phyloP scores from a whole-genome alignment of 2,113 vertebrate genomes.

The Catharus minimus region DNA sequence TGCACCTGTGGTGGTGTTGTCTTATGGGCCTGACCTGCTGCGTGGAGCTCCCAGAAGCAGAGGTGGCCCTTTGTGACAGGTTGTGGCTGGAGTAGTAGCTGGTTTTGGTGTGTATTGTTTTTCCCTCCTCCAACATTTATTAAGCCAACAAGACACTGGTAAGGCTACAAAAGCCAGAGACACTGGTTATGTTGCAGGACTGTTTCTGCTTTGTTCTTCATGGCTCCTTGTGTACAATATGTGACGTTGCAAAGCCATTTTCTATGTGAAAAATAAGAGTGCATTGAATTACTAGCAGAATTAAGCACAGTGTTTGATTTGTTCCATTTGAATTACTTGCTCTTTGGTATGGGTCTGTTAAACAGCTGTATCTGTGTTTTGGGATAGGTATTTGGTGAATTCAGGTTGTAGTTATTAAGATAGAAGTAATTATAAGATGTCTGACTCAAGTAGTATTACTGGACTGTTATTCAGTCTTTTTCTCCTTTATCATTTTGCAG shows the following conservation, averaged over 20 bases:
- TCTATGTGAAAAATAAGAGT: neutral
- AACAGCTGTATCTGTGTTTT: neutral
- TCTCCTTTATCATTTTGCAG: neutral
- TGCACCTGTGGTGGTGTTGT: neutral
- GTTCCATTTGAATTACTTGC: neutral
- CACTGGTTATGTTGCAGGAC: neutral
- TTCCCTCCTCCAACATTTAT: neutral
- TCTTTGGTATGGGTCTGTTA: neutral
- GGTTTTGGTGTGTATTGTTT: neutral
- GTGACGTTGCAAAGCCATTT: neutral
- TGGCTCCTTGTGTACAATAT: neutral
- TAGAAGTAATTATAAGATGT: neutral
- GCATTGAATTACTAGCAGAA: neutral
- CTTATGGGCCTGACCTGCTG: accelerated
- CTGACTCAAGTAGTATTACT: accelerated
- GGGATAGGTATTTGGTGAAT: neutral
- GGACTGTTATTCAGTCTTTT: neutral
- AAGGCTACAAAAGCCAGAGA: neutral
- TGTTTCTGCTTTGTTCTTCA: neutral
- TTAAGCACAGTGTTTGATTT: neutral
- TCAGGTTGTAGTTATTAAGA: neutral
- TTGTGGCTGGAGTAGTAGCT: neutral
- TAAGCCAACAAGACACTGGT: neutral
- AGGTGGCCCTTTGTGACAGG: neutral
- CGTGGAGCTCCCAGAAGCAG: neutral